Conservation (phyloP, 2,797 vertebrate genomes). For the Aulostomus chinensis region DNA sequence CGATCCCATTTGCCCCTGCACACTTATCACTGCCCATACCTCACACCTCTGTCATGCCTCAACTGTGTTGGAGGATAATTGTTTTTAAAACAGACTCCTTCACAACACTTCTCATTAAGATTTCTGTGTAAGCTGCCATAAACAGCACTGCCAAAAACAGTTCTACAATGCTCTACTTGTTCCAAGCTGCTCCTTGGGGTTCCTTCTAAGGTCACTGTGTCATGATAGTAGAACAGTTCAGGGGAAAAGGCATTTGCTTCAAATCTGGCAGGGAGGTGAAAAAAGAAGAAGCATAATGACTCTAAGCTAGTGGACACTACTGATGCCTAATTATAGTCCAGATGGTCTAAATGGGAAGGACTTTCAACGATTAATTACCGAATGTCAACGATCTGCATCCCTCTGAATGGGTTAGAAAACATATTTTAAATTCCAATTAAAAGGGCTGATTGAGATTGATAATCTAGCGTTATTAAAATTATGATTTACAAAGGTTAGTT, state of each 20-base stretch:
- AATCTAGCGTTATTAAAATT: background rate
- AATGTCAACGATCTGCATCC: constrained; percentile 20
- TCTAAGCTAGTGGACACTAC: constrained; percentile 52
- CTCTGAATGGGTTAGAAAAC: constrained; percentile 9
- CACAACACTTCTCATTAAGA: constrained; percentile 15
- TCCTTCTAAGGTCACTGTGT: constrained; percentile 40
- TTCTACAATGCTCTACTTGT: constrained; percentile 11
- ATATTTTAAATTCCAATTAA: background rate
- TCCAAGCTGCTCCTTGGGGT: constrained; percentile 37
- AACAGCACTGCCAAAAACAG: constrained; percentile 19
- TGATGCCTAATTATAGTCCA: constrained; percentile 73
- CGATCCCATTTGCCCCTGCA: no score
- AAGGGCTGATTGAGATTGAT: background rate
- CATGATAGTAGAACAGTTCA: constrained; percentile 34
- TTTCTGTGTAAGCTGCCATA: constrained; percentile 9
- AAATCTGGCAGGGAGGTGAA: constrained; percentile 33
- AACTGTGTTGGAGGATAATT: no score
- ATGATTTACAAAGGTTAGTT: background rate
- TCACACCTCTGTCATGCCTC: no score
- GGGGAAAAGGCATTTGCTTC: constrained; percentile 42
- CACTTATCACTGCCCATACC: no score
- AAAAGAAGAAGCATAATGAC: constrained; percentile 26
- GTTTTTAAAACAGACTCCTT: constrained; percentile 8
- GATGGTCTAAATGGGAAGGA: constrained; percentile 69
- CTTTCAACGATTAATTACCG: constrained; percentile 63